These are phyloP conservation scores for Pandion haliaetus DNA, from an alignment of 2,113 vertebrate species.

Conservation along the genomic window DNA sequence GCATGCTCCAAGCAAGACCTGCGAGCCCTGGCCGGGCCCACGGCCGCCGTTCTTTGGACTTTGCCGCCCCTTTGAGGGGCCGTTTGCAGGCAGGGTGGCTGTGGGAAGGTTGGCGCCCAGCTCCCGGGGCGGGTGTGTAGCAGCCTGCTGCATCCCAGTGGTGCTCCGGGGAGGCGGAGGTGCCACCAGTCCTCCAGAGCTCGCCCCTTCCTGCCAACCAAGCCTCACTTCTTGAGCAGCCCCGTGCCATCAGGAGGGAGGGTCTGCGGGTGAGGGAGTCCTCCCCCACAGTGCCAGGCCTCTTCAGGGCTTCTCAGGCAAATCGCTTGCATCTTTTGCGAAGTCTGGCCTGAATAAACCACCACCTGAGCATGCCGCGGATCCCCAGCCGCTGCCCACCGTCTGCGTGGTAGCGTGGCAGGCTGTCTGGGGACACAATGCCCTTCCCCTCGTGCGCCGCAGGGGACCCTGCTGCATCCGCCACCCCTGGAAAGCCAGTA, in stretches of 20 bases:
- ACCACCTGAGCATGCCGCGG: neutral
- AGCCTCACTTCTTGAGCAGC: neutral
- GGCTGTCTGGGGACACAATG: neutral
- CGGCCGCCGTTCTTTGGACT: neutral
- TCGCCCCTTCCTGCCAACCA: neutral
- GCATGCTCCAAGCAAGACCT: neutral
- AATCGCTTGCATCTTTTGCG: neutral
- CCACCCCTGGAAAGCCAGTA: neutral
- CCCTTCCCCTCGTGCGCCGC: neutral
- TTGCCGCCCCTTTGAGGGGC: neutral
- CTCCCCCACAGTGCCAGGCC: neutral
- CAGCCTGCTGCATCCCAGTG: neutral
- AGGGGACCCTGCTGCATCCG: neutral
- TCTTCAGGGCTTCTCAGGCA: neutral
- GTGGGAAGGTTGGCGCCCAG: neutral
- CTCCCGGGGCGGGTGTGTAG: neutral
- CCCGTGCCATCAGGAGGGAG: neutral
- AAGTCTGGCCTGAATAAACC: neutral
- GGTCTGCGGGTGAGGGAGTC: neutral
- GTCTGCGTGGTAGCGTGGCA: neutral
- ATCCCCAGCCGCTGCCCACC: neutral
- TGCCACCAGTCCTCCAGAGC: neutral
- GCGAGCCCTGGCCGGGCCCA: neutral
- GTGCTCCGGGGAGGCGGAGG: rapidly evolving
- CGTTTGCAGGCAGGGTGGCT: neutral